Conservation (phyloP, 2,797 vertebrate genomes). For the Amblyopsis hoosieri region DNA sequence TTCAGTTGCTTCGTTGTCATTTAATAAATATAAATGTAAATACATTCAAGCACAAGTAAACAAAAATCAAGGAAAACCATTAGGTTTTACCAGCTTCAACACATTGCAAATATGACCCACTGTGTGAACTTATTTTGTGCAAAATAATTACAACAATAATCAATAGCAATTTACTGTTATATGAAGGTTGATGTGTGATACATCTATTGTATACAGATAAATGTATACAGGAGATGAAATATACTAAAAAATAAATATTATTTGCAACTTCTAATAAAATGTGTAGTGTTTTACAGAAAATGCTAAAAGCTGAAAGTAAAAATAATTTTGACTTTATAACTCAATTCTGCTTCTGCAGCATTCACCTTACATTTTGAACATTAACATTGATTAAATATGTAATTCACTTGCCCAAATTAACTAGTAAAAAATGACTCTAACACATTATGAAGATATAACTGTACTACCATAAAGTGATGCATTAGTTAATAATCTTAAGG, state of each 20-base stretch:
- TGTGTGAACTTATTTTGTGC: no score
- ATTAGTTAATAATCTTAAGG: slow-evolving; percentile 51
- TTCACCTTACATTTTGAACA: no score
- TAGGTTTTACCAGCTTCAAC: neutral
- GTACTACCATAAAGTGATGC: slow-evolving; percentile 10
- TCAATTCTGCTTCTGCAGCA: neutral
- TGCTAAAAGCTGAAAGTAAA: no score
- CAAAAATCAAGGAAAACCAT: slow-evolving; percentile 1
- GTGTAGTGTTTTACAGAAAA: neutral
- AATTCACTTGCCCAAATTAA: no score
- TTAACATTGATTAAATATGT: no score
- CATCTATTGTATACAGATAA: no score
- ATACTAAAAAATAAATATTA: neutral
- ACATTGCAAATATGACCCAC: no score
- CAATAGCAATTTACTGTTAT: no score
- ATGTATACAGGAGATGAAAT: no score
- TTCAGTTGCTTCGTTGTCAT: slow-evolving; percentile 5
- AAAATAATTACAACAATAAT: slow-evolving; percentile 3
- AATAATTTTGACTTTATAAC: slow-evolving; percentile 1
- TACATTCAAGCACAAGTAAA: slow-evolving; percentile 31
- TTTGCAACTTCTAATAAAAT: slow-evolving; percentile 18
- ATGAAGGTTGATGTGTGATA: no score
- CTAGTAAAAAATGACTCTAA: slow-evolving; percentile 6
- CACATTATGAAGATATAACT: slow-evolving; percentile 20
- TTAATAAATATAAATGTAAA: slow-evolving; percentile 64